These are phyloP conservation scores for Pelagia noctiluca DNA, from an alignment of 30 jellyfish, hydroid and myxozoan genomes.

Conservation along the genomic window DNA sequence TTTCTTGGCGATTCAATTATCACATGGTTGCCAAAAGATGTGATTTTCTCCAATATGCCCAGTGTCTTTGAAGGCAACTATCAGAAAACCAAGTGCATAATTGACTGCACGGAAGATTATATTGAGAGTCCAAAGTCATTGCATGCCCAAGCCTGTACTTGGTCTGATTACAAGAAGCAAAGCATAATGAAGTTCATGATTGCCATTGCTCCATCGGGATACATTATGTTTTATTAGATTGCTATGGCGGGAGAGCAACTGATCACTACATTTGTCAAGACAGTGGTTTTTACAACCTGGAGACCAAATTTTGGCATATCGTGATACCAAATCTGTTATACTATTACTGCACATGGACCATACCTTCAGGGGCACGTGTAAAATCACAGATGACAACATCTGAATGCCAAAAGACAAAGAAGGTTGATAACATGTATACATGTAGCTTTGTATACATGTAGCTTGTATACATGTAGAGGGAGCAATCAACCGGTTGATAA, in stretches of 20 bases:
- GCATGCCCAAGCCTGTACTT: conserved; percentile 50
- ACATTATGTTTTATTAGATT: conserved; percentile 43
- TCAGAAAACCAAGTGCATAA: conserved; percentile 36
- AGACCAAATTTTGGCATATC: conserved; percentile 23
- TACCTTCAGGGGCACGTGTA: background rate
- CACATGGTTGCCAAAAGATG: conserved; percentile 64
- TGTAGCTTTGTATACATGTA: too few relatives aligned
- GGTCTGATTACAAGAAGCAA: conserved; percentile 72
- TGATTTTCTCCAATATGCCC: conserved; percentile 9
- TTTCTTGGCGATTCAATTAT: conserved; percentile 52
- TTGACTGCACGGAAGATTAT: conserved; percentile 58
- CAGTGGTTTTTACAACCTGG: conserved; percentile 65
- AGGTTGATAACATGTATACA: too few relatives aligned
- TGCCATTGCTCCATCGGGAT: conserved; percentile 59
- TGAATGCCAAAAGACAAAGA: too few relatives aligned
- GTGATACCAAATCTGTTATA: conserved; percentile 26
- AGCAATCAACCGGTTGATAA: too few relatives aligned
- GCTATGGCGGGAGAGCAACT: conserved; percentile 68
- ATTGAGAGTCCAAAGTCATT: conserved; percentile 67
- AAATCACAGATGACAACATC: conserved; percentile 19
- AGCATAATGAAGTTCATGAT: conserved; percentile 52
- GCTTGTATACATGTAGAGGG: too few relatives aligned
- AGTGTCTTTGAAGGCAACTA: conserved; percentile 10
- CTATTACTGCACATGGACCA: conserved; percentile 2
- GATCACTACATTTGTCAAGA: conserved; percentile 50